Percentiles rank a stretch among this genome's conserved stretches.
Conservation (phyloP, 2,888 invertebrate species). For the Drosophila siamana region DNA sequence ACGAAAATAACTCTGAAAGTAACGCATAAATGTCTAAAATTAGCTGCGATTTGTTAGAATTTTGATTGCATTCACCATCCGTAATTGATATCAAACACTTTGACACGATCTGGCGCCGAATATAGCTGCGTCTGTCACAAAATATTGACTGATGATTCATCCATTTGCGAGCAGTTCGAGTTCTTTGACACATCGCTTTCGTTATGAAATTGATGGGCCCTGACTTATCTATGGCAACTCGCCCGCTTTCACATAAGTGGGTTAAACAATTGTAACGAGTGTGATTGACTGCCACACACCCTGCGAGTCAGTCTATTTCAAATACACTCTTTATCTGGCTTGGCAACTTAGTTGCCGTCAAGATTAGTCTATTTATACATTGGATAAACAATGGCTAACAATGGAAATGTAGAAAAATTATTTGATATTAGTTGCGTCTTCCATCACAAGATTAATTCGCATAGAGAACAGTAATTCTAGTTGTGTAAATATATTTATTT, state of each 20-base stretch:
- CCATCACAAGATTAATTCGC: no score
- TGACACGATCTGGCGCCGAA: constrained; percentile 47
- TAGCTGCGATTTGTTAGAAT: neutral
- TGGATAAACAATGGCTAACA: no score
- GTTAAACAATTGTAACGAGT: constrained; percentile 9
- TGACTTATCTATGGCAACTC: constrained; percentile 31
- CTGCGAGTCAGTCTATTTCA: neutral
- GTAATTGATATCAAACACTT: constrained; percentile 46
- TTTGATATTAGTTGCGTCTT: no score
- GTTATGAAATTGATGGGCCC: constrained; percentile 46
- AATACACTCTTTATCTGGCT: neutral
- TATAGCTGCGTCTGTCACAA: constrained; percentile 32
- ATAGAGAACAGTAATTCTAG: no score
- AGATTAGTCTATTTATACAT: no score
- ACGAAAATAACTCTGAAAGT: neutral
- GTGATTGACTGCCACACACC: constrained; percentile 23
- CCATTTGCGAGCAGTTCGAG: constrained; percentile 26
- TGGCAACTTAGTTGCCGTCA: no score
- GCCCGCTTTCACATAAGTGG: constrained; percentile 9
- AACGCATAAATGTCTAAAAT: constrained; percentile 3
- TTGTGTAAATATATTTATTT: no score
- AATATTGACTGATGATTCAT: constrained; percentile 52
- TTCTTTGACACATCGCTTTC: constrained; percentile 44
- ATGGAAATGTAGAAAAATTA: no score
- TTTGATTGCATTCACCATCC: neutral